Evolutionary conservation across 2,797 vertebrate species (phyloP).

Genomic region (Denticeps clupeoides): DNA sequence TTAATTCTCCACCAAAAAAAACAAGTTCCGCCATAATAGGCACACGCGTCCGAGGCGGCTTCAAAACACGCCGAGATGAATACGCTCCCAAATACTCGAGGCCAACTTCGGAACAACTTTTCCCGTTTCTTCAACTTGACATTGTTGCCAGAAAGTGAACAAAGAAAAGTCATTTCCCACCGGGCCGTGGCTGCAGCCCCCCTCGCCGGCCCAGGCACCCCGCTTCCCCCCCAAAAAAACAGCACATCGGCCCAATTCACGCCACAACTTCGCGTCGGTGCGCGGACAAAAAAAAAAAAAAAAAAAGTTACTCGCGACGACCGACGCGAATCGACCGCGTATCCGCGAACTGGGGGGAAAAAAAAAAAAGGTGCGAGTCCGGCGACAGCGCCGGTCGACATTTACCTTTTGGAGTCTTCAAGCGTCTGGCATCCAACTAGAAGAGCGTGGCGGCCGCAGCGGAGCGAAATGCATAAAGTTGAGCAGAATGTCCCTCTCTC

Average conservation of each 20-base stretch:
- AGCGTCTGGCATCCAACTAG: constrained; percentile 53
- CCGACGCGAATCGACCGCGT: not conserved
- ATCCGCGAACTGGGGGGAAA: too few relatives aligned
- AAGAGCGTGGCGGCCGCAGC: constrained; percentile 39
- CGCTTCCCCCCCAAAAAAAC: constrained; percentile 28
- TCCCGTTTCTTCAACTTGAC: constrained; percentile 34
- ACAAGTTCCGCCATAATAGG: not conserved
- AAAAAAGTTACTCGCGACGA: constrained; percentile 12
- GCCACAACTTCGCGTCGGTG: constrained; percentile 20
- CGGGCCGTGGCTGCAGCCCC: too few relatives aligned
- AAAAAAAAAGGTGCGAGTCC: too few relatives aligned
- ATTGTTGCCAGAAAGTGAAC: constrained; percentile 53
- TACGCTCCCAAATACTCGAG: too few relatives aligned
- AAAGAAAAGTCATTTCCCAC: constrained; percentile 61
- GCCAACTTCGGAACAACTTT: too few relatives aligned
- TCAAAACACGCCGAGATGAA: too few relatives aligned
- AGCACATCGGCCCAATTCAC: too few relatives aligned
- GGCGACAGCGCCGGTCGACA: too few relatives aligned
- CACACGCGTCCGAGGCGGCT: too few relatives aligned
- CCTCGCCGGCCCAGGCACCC: constrained; percentile 15
- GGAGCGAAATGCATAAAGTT: constrained; percentile 63
- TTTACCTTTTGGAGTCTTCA: constrained; percentile 53
- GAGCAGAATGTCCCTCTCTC: constrained; percentile 57
- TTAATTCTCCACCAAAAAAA: not conserved
- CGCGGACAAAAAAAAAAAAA: constrained; percentile 37